phyloP scores from a whole-genome alignment of 2,113 vertebrate genomes.

The Nothobranchius furzeri region DNA sequence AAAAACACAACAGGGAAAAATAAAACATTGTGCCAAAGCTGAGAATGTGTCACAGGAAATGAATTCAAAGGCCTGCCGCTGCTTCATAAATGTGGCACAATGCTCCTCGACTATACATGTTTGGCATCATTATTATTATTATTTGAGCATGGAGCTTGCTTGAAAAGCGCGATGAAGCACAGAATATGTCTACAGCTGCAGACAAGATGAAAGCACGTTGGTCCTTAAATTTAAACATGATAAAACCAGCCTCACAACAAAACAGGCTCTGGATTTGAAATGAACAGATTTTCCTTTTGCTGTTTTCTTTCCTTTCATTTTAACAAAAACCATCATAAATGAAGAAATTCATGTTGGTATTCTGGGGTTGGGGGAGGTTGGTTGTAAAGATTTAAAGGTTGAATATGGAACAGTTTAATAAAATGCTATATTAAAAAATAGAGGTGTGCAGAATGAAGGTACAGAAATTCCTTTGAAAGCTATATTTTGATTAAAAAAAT shows the following conservation, averaged over 20 bases:
- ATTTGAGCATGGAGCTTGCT: constrained; percentile 47
- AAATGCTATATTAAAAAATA: too few species aligned
- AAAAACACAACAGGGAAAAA: constrained; percentile 39
- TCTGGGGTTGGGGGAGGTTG: neutral
- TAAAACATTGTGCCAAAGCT: constrained; percentile 35
- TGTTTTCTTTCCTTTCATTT: neutral
- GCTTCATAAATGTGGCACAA: constrained; percentile 46
- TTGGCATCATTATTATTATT: constrained; percentile 42
- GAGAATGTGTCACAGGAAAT: constrained; percentile 19
- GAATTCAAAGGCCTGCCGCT: constrained; percentile 5
- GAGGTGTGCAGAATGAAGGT: too few species aligned
- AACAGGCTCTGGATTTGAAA: neutral
- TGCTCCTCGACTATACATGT: constrained; percentile 44
- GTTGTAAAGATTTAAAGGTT: too few species aligned
- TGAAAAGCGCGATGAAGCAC: constrained; percentile 46
- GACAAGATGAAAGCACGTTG: constrained; percentile 27
- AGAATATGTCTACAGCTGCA: constrained; percentile 32
- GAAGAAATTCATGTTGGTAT: neutral
- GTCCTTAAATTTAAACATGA: constrained; percentile 24
- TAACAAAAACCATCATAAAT: neutral
- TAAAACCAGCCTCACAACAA: neutral
- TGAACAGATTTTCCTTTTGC: neutral
- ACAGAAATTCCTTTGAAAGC: too few species aligned
- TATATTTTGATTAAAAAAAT: too few species aligned
- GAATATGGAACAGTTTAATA: too few species aligned